Evolutionary conservation across 1,140 invertebrate species (phyloP), one percentile per base, ranked within the genome.

Genomic region (Hylaeus volcanicus): DNA sequence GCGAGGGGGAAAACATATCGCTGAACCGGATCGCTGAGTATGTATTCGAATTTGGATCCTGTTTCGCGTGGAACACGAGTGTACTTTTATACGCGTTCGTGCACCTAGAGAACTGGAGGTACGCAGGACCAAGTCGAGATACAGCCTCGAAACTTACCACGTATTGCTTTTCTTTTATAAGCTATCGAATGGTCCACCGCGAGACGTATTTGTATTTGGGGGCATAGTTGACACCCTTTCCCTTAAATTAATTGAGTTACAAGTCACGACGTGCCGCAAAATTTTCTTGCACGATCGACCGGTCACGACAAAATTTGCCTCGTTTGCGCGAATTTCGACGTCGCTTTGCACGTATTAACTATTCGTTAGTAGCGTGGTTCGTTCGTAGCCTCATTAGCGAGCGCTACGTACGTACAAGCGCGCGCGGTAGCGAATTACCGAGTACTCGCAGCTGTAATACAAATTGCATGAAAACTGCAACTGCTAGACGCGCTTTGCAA

Each of bases 401-500:
- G 69, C 71, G 63, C 56, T 53, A 63, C 82, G 60, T 84, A 84
- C 61, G 77, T 70, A 75, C 66, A 76, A 66, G 75, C 58, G 84
- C 81, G 64, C 63, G 58, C 78, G 82, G 69, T 74, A 53, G 78
- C 85, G 85, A 87, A 87, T 86, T 87, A 87, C 85, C 64, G 75
- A 70, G 77, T 84, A 75, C 82, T 82, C 66, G 74, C 75, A 72
- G 86, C 82, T 86, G 85, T 84, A 87, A 87, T 84, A 85, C 82
- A 87, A 87, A 87, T 87, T 87, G 85, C 85, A 84, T 77, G 86
- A 87, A 87, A 87, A 87, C 85, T 87, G 79, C 65, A 78, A 85
- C 60, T 71, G 83, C 76, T 39, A 45, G 41, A 43, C 68, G 5
- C 43, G 82, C 64, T 80, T 60, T 55, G 71, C 69, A 61, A 64